A percentile compares a stretch with the other conserved stretches of the same genome.
Conservation (phyloP, 2,888 invertebrate species). For the Hetaerina titia region DNA sequence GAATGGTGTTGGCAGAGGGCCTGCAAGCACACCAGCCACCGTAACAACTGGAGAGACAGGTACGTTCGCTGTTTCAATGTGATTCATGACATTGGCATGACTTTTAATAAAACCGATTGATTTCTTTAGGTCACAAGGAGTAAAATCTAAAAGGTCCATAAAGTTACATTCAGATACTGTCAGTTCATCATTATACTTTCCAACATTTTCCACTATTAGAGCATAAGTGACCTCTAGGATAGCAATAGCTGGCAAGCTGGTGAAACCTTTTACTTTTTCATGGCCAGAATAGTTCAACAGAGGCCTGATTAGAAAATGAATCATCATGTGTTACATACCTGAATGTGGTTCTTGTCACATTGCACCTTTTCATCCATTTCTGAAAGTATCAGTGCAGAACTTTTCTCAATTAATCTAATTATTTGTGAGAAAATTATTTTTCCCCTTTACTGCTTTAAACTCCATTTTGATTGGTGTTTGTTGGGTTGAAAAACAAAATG, state of each 20-base stretch:
- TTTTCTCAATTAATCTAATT: background rate
- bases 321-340: background rate
- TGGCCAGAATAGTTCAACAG: background rate
- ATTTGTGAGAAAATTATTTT: too few relatives aligned
- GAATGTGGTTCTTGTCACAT: background rate
- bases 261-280: background rate
- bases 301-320: background rate
- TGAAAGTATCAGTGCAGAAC: too few relatives aligned
- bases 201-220: background rate
- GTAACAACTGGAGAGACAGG: constrained; percentile 98
- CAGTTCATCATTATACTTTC: background rate
- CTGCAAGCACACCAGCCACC: constrained; percentile 91
- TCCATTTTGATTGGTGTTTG: too few relatives aligned
- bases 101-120: background rate
- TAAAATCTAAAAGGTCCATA: background rate
- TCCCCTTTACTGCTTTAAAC: too few relatives aligned
- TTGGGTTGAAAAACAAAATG: too few relatives aligned
- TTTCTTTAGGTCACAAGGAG: background rate
- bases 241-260: background rate
- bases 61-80: constrained; percentile 78
- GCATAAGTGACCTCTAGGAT: background rate
- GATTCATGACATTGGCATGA: background rate
- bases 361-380: background rate
- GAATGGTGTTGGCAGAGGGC: constrained; percentile 95
- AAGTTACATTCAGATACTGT: background rate